Evolutionary conservation across 2,113 vertebrate genomes (phyloP), one percentile per base, ranked within the genome.

Genomic region (Seriola rivoliana): DNA sequence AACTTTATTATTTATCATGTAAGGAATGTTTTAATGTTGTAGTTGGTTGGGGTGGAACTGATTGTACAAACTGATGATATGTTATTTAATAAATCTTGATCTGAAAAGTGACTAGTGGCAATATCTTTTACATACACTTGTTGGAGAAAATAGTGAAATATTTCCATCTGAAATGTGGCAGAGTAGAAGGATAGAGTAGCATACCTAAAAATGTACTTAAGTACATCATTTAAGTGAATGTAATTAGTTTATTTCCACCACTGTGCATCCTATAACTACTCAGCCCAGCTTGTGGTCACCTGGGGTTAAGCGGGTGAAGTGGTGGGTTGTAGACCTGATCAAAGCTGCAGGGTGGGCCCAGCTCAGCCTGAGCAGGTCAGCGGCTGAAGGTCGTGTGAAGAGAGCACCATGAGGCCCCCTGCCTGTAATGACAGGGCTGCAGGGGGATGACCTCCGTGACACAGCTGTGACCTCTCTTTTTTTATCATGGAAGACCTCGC

Each of bases 351-450:
- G 34, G 4, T 75, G 63, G 52, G 75, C 65, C 57, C 50, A 23
- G 54, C 55, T 68, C 65, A 63, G 62, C 13, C 48, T 60, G 29
- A 52, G 38, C 59, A 65, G 84, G 87, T 90, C 81, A 77, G 64
- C 32, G 64, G 54, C 65, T 72, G 72, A 71, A 48, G 82, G 88
- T 81, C 69, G 6, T 87, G 82, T 79, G 86, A 87, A 86, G 44
- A 38, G 70, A 65, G 59, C 73, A 54, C 63, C 75, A 63, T 86
- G 50, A 67, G 57, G 80, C 52, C 40, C 52, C 58, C 52, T 81
- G 70, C 57, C 78, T 58, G 25, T 90, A 78, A 88, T 88, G 84
- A 87, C 70, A 79, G 78, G 73, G 71, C 81, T 86, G 84, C 14
- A 50, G 81, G 86, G 82, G 54, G 68, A 34, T 75, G 83, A 91